Conservation (phyloP, 2,888 invertebrate species). For the Saturnia japonica region DNA sequence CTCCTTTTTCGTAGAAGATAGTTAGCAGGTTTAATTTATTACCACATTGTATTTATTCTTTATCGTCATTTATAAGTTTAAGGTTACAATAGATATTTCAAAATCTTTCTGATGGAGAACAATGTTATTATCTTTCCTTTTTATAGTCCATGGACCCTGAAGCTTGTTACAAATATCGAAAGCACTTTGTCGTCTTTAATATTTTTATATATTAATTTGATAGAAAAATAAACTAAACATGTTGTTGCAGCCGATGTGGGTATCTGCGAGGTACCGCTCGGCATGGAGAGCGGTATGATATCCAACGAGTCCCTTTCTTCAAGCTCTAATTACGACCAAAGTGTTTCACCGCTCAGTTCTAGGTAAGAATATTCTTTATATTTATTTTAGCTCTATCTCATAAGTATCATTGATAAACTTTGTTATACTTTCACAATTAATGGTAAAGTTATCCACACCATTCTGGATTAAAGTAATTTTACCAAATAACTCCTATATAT, state of each 20-base stretch:
- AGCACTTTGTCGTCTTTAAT: not conserved
- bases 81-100: too few species aligned
- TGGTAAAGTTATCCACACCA: too few species aligned
- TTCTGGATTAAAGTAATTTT: not conserved
- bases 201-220: not conserved
- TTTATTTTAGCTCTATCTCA: not conserved
- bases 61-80: too few species aligned
- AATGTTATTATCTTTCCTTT: too few species aligned
- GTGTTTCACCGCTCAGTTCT: slow-evolving; percentile 93
- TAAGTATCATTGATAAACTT: not conserved
- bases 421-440: not conserved
- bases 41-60: too few species aligned
- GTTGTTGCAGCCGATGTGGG: slow-evolving; percentile 77
- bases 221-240: slow-evolving; percentile 13
- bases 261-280: slow-evolving; percentile 88
- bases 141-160: not conserved
- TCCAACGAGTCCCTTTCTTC: slow-evolving; percentile 92
- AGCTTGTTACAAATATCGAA: not conserved
- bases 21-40: too few species aligned
- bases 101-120: too few species aligned
- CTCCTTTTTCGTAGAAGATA: too few species aligned
- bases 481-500: too few species aligned
- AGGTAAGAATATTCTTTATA: slow-evolving; percentile 82
- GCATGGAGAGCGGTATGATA: slow-evolving; percentile 93
- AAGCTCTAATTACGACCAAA: slow-evolving; percentile 92